Evolutionary conservation across 2,888 invertebrate species (phyloP).

Genomic region (Drosophila longiperda): DNA sequence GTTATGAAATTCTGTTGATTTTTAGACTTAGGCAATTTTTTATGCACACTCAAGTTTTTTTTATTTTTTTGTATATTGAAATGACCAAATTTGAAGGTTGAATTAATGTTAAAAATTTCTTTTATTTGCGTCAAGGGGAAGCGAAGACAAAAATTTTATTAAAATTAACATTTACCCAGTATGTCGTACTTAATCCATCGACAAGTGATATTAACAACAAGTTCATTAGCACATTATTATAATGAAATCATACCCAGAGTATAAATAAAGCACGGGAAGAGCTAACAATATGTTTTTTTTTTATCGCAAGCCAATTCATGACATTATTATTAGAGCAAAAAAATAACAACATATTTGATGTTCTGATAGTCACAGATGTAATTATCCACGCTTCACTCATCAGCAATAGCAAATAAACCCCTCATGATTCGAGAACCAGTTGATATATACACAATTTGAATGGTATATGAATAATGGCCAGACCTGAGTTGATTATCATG

Average conservation of each 20-base stretch:
- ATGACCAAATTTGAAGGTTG: conserved; percentile 52
- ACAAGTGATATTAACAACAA: conserved; percentile 28
- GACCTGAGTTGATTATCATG: neutral
- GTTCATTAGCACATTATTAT: conserved; percentile 48
- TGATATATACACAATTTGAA: neutral
- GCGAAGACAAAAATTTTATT: neutral
- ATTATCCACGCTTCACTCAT: conserved; percentile 49
- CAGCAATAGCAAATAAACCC: neutral
- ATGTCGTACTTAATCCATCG: conserved; percentile 12
- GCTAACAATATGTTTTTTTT: conserved; percentile 10
- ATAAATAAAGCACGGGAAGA: conserved; percentile 23
- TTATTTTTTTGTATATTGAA: conserved; percentile 10
- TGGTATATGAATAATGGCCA: neutral
- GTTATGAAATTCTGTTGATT: conserved; percentile 16
- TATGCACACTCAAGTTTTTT: conserved; percentile 7
- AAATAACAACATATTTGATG: conserved; percentile 17
- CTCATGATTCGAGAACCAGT: neutral
- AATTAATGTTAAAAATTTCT: conserved; percentile 39
- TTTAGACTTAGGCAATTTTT: conserved; percentile 23
- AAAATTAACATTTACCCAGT: conserved; percentile 52
- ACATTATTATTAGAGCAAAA: conserved; percentile 61
- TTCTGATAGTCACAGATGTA: conserved; percentile 41
- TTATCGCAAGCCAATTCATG: conserved; percentile 55
- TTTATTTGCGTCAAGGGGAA: conserved; percentile 1
- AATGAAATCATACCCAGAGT: conserved; percentile 11